These are phyloP conservation scores for Meriones unguiculatus DNA, from an alignment of 2,113 vertebrate genomes.

Conservation along the genomic window DNA sequence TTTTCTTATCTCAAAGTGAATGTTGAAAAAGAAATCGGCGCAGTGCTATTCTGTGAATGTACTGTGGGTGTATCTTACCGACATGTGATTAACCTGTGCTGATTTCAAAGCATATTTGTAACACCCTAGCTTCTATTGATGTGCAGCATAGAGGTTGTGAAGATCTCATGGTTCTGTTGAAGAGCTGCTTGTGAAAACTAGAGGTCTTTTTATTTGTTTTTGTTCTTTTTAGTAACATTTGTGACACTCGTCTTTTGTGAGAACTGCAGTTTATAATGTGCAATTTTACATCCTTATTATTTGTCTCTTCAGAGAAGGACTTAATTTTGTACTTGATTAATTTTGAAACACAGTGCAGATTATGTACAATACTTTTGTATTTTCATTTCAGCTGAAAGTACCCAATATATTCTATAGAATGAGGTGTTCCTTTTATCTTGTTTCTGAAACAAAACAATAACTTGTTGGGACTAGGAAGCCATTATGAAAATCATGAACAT, in stretches of 20 bases:
- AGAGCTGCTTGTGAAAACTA: constrained; percentile 47
- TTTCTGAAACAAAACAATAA: constrained; percentile 34
- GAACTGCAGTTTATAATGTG: constrained; percentile 27
- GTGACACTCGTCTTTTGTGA: constrained; percentile 50
- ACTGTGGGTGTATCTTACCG: not conserved
- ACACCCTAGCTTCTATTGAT: constrained; percentile 1
- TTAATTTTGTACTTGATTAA: constrained; percentile 56
- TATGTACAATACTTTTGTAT: not conserved
- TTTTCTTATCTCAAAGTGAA: constrained; percentile 45
- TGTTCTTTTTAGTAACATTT: constrained; percentile 48
- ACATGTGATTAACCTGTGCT: constrained; percentile 31
- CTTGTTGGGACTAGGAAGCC: constrained; percentile 23
- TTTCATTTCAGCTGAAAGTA: not conserved
- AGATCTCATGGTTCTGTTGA: constrained; percentile 56
- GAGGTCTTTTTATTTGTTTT: not conserved
- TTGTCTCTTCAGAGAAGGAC: constrained; percentile 50
- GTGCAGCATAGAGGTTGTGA: constrained; percentile 45
- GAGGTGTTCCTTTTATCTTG: constrained; percentile 14
- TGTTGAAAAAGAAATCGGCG: constrained; percentile 47
- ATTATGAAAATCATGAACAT: not conserved
- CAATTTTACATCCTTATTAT: constrained; percentile 31
- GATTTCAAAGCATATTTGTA: constrained; percentile 46
- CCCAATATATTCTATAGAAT: not conserved
- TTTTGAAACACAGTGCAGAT: constrained; percentile 23
- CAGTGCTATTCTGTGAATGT: not conserved